A percentile compares a stretch with the other conserved stretches of the same genome.
These are phyloP conservation scores for Gastrophryne carolinensis DNA, from an alignment of 2,797 vertebrate genomes.

Conservation along the genomic window DNA sequence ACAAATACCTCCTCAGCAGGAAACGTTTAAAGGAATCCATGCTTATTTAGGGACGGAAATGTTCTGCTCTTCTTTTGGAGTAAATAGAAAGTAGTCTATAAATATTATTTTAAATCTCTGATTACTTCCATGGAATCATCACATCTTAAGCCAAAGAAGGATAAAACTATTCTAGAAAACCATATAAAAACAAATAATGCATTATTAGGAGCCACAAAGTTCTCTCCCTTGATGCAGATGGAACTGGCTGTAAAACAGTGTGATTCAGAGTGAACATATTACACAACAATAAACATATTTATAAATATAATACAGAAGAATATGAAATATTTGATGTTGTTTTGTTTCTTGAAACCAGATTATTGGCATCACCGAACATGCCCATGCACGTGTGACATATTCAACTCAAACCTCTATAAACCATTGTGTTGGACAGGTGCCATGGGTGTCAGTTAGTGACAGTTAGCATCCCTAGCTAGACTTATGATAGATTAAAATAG, in stretches of 20 bases:
- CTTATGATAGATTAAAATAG: too few species aligned
- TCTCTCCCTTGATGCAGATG: background rate
- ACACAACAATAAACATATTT: too few species aligned
- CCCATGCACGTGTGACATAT: too few species aligned
- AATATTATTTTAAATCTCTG: constrained; percentile 23
- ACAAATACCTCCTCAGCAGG: constrained; percentile 6
- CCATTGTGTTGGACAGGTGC: too few species aligned
- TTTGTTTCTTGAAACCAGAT: too few species aligned
- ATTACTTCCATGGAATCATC: background rate
- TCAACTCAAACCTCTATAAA: too few species aligned
- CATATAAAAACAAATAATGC: background rate
- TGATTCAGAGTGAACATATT: background rate
- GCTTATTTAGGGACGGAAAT: constrained; percentile 5
- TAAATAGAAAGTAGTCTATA: constrained; percentile 4
- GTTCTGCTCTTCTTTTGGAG: constrained; percentile 13
- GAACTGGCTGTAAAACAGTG: background rate
- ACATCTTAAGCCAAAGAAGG: background rate
- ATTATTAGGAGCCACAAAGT: background rate
- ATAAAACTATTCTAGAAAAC: constrained; percentile 1
- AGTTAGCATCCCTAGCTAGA: too few species aligned
- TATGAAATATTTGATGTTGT: too few species aligned
- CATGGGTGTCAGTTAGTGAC: too few species aligned
- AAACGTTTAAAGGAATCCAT: constrained; percentile 3
- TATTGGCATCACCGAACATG: too few species aligned
- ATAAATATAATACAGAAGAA: too few species aligned